Evolutionary conservation across 2,797 vertebrate genomes (phyloP), one percentile per base, ranked within the genome.

Genomic region (Centroberyx gerrardi): DNA sequence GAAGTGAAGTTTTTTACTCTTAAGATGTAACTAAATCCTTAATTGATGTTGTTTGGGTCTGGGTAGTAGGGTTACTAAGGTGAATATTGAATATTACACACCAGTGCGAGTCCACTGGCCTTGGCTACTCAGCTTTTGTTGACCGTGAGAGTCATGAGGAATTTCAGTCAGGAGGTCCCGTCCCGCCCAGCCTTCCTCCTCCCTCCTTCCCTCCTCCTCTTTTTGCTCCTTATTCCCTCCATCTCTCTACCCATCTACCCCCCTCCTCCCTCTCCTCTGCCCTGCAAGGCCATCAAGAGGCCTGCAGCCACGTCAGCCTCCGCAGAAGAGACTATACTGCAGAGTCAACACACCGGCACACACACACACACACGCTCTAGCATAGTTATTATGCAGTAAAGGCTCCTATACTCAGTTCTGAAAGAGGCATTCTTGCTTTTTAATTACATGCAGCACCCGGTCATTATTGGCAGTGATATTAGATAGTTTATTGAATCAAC

Each of bases 121-220:
- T 44, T 4, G 61, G 56, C 49, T 51, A 42, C 73, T 33, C 40
- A 27, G 40, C 29, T 61, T 77, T 52, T 93, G 90, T 93, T 94
- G 90, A 94, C 82, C 89, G 77, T 92, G 80, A 89, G 78, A 86
- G 66, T 69, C 85, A 85, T 93, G 92, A 93, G 93, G 91, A 93
- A 93, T 94, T 91, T 82, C 71, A 74, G 71, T 78, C 72, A 56
- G 55, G 53, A 68, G 77, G 58, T 78, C 58, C 27, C 4, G 6
- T 69, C 74, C 66, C 81, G 44, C 54, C 42, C 7, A 59, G 70
- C 48, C 49, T 60, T 66, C 65, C 56, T 46, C 53, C 64, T 12
- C 27, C 42, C 27, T 56, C 55, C 60, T 68, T 69, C 61, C 69
- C 74, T 62, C 46, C 29, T 27, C 8, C 58, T 72, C 61, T 64